Evolutionary conservation across 2,113 vertebrate species (phyloP), one percentile per base, ranked within the genome.

Genomic region (Crotalus viridis): DNA sequence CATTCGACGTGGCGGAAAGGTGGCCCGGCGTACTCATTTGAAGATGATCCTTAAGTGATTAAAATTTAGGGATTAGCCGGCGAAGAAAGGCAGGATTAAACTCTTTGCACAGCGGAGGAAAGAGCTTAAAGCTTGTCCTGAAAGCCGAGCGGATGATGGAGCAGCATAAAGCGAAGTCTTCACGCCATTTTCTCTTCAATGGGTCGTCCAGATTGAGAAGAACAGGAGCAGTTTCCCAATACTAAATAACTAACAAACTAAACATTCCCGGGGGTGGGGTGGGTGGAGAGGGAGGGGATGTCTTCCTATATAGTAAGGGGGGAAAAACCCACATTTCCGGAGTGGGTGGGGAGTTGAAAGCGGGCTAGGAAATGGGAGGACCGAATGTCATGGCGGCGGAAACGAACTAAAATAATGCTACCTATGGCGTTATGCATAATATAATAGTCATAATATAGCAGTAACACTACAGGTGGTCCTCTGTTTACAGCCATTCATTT

Each of bases 91-190:
- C 10, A 0, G 33, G 48, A 0, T 93, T 92, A 89, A 39, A 81
- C 55, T 5, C 33, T 43, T n/a, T 74, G n/a, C 22, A 33, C 56
- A 21, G 39, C 5, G 0, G 56, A 0, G 22, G 0, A 1, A 33
- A 59, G 85, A 87, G 85, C 57, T 64, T 59, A 87, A 54, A 87
- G 5, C 1, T 13, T 46, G 55, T 39, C 43, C 24, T 1, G 0
- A 55, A 15, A 59, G 28, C 17, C n/a, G 6, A 52, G 15, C 10
- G n/a, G 69, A 74, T 33, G 69, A 74, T 39, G 69, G 69, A 39
- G 13, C n/a, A 8, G 69, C 69, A 74, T 19, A 17, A 74, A 39
- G n/a, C 5, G 2, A 39, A 74, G n/a, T 19, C 64, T 74, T 74
- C 64, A 33, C 13, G 13, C 64, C 64, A 1, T 74, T n/a, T 17